Evolutionary conservation across 2,888 invertebrate genomes (phyloP), one percentile per base, ranked within the genome.

Genomic region (Poecilus cupreus): DNA sequence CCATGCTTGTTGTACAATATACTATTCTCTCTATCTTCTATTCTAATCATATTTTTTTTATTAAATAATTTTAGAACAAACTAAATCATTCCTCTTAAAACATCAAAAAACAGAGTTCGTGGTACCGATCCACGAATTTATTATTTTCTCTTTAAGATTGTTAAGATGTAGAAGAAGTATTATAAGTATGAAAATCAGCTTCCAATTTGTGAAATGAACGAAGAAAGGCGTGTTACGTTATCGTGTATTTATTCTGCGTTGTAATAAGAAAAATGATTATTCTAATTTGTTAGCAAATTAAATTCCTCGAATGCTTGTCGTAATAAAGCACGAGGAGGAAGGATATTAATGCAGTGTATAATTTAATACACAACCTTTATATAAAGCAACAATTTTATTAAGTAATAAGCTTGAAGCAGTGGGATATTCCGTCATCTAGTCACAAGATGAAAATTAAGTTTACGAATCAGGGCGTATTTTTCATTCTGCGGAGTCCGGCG

Each of bases 361-460:
- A 57, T 78, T 78, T 60, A 78, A 64, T 78, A 39, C 46, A 64
- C n/a, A 13, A 78, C 64, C 60, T 60, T 78, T 39, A 78, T 74
- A 74, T 49, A 64, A 64, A 32, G 60, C 64, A 43, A 32, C 76
- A 57, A 57, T 54, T 77, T 78, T 37, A 64, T 64, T 43, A 78
- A 78, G 49, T 78, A 78, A 46, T 64, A 64, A 39, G 22, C 39
- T 78, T 20, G 13, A 51, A 16, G 18, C 11, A 16, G 26, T 16
- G 18, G n/a, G 46, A 49, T 26, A 18, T 51, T 13, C 51, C 32
- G 32, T 32, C 18, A 2, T 13, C 18, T 18, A 51, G n/a, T 54
- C 18, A 32, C 20, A 32, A 26, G 22, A 51, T 68, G 32, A 13
- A 68, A 68, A 68, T 78, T 20, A 79, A 79, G 37, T 51, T 49